Evolutionary conservation across 1,140 invertebrate species (phyloP), one percentile per base, ranked within the genome.

Genomic region (Eueides isabella): DNA sequence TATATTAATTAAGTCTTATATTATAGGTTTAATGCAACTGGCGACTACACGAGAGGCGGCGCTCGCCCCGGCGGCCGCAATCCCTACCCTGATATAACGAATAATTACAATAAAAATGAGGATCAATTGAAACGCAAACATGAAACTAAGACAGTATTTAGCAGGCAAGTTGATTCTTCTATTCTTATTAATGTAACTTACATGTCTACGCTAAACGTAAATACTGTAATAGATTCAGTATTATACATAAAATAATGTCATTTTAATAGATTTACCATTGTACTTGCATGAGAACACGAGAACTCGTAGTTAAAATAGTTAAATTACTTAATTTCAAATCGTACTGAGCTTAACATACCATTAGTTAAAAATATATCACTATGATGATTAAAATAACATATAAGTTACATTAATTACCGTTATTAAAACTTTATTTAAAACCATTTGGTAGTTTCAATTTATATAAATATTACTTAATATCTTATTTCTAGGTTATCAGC

Each of bases 71-170:
- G 84, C 7, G 81, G 81, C 62, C 75, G 86, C 6, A 90, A 89
- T 78, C 83, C 85, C 23, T 89, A 83, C 74, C 83, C 83, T 61
- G 92, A 93, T 30, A 41, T 70, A 26, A 64, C 73, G 44, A 87
- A 87, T 77, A 88, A 84, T 76, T 55, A 55, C 12, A 85, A 85
- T 61, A 92, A 92, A 82, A 88, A 85, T 78, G 87, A 90, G 23
- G 89, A 92, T n/a, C 81, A 82, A 33, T 85, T 81, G 33, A 92
- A 92, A 83, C 83, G 92, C 67, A 92, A 93, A 84, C 86, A 91
- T 79, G 92, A 93, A 80, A 93, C 92, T 7, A 93, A 93, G 85
- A 93, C 92, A 16, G 93, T 94, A 16, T 94, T 93, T 76, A 94
- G 93, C 88, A 93, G 93, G 92, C 88, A 82, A 77, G 77, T 77